A percentile compares a stretch with the other conserved stretches of the same genome.
Conservation (phyloP, 2,888 invertebrate genomes). For the Trachelus iudaicus region DNA sequence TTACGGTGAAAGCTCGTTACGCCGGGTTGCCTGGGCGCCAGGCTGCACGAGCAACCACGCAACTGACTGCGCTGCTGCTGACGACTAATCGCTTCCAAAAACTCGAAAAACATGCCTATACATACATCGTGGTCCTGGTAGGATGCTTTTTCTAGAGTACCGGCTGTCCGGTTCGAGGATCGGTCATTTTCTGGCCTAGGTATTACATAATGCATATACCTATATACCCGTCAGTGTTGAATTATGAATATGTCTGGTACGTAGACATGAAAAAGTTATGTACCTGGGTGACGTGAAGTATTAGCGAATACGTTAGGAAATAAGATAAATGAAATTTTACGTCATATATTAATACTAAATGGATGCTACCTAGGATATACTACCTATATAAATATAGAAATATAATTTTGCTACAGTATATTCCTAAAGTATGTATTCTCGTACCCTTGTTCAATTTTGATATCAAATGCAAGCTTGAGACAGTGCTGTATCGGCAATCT, state of each 20-base stretch:
- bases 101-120: conserved; percentile 15
- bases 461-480: neutral
- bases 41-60: conserved; percentile 44
- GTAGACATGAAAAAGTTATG: neutral
- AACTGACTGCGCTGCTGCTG: conserved; percentile 28
- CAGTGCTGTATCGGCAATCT: neutral
- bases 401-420: neutral
- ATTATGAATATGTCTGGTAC: neutral
- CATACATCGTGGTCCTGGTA: neutral
- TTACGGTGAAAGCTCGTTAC: conserved; percentile 45
- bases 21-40: conserved; percentile 41
- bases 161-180: neutral
- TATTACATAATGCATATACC: neutral
- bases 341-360: neutral
- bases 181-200: neutral
- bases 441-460: neutral
- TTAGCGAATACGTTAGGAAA: neutral
- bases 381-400: no score
- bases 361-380: no score
- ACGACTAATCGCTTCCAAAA: conserved; percentile 50
- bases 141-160: neutral
- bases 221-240: neutral
- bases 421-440: neutral
- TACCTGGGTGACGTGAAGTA: neutral
- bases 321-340: neutral